Percentiles rank a stretch among this genome's conserved stretches.
These are phyloP conservation scores for Cephus sareptanus DNA, from an alignment of 2,888 invertebrate species.

Conservation along the genomic window DNA sequence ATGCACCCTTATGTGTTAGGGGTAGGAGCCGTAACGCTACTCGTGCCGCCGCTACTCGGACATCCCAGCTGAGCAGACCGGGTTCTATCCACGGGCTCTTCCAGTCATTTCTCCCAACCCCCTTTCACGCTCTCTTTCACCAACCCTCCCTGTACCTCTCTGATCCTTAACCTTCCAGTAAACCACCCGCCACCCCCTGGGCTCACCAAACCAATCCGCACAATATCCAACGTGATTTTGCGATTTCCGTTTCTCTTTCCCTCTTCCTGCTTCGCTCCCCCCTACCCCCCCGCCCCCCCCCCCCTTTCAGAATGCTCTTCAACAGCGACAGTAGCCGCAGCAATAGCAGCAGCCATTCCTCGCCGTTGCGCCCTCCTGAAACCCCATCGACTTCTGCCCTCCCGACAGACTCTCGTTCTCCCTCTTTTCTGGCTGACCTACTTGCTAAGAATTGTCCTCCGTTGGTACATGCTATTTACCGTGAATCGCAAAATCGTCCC, in stretches of 20 bases:
- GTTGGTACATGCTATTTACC: not conserved
- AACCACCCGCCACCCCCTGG: not conserved
- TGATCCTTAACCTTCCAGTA: not conserved
- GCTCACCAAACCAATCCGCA: constrained; percentile 21
- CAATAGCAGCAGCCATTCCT: not conserved
- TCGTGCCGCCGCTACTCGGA: constrained; percentile 20
- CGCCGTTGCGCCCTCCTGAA: not conserved
- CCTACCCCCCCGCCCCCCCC: constrained; percentile 2
- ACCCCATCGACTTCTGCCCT: constrained; percentile 7
- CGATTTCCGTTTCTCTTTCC: constrained; percentile 25
- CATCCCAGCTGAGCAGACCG: constrained; percentile 1
- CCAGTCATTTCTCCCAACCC: constrained; percentile 10
- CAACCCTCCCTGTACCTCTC: constrained; percentile 7
- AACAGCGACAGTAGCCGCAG: not conserved
- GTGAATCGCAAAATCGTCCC: not conserved
- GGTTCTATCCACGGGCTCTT: not conserved
- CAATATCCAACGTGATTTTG: constrained; percentile 40
- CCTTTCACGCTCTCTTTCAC: constrained; percentile 13
- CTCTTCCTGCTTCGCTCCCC: constrained; percentile 12
- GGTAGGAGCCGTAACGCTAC: constrained; percentile 18
- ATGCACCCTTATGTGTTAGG: constrained; percentile 32
- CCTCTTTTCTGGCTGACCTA: constrained; percentile 25
- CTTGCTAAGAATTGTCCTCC: not conserved
- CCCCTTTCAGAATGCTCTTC: not conserved
- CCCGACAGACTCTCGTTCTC: constrained; percentile 9